Evolutionary conservation across 2,888 invertebrate species (phyloP).

Genomic region (Stegophylla sp.): DNA sequence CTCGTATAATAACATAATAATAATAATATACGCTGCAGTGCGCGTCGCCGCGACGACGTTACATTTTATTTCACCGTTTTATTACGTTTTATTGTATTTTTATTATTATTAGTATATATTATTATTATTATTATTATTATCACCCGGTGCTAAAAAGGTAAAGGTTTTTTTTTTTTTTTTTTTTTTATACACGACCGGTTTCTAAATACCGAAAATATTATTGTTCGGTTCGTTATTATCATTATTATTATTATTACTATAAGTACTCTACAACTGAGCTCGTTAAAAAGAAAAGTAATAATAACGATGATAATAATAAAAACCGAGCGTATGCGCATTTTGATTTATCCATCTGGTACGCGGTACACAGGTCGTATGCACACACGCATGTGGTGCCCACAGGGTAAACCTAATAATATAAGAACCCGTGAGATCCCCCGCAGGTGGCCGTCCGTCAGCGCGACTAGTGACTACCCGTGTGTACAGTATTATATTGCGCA

Average conservation of each 20-base stretch:
- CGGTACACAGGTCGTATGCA: neutral
- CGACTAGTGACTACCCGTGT: too few relatives aligned
- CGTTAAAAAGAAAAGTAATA: conserved; percentile 15
- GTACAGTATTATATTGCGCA: too few relatives aligned
- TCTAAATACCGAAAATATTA: conserved; percentile 20
- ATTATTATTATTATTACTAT: conserved; percentile 3
- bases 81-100: conserved; percentile 5
- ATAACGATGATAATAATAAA: too few relatives aligned
- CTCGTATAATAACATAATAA: too few relatives aligned
- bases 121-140: too few relatives aligned
- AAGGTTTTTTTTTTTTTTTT: conserved; percentile 6
- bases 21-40: too few relatives aligned
- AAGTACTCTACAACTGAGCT: neutral
- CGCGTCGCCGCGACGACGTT: too few relatives aligned
- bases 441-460: neutral
- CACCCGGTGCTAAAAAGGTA: conserved; percentile 25
- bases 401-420: neutral
- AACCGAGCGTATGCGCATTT: neutral
- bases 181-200: conserved; percentile 25
- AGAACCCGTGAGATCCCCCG: neutral
- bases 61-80: neutral
- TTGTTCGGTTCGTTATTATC: conserved; percentile 16
- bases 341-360: conserved; percentile 32
- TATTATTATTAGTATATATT: too few relatives aligned
- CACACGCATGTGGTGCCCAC: neutral